Evolutionary conservation across 2,113 vertebrate species (phyloP).

Genomic region (Myanophis thanlyinensis): DNA sequence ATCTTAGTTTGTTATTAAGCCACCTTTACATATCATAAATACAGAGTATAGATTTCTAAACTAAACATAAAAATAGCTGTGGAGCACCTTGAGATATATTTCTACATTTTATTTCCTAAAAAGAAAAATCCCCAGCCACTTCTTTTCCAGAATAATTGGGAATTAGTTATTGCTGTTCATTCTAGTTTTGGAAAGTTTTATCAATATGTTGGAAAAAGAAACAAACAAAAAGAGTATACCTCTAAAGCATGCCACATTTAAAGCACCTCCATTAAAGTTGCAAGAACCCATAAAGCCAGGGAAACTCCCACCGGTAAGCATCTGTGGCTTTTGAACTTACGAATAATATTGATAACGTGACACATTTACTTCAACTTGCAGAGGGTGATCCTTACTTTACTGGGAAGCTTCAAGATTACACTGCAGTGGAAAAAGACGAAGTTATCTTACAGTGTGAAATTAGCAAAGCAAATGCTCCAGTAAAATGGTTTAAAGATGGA

Average conservation of each 20-base stretch:
- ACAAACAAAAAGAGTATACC: neutral
- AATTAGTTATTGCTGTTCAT: neutral
- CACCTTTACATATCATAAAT: neutral
- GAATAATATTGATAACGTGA: neutral
- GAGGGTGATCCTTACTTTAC: constrained; percentile 97
- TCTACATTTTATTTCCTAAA: neutral
- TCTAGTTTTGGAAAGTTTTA: constrained; percentile 18
- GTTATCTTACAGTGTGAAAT: constrained; percentile 90
- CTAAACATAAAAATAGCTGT: neutral
- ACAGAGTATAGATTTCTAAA: neutral
- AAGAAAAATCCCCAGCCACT: constrained; percentile 5
- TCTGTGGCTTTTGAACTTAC: neutral
- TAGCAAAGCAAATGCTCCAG: constrained; percentile 85
- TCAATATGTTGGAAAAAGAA: neutral
- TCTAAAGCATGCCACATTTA: neutral
- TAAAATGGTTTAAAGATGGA: constrained; percentile 94
- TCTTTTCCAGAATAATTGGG: neutral
- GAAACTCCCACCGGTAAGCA: neutral
- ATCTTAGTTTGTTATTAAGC: neutral
- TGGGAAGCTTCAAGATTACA: constrained; percentile 93
- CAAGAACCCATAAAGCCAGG: neutral
- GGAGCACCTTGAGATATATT: neutral
- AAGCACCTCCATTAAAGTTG: neutral
- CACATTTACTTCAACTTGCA: constrained; percentile 62
- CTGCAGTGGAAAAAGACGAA: constrained; percentile 93